Conservation (phyloP, 2,888 invertebrate species). For the Notodromas monacha region DNA sequence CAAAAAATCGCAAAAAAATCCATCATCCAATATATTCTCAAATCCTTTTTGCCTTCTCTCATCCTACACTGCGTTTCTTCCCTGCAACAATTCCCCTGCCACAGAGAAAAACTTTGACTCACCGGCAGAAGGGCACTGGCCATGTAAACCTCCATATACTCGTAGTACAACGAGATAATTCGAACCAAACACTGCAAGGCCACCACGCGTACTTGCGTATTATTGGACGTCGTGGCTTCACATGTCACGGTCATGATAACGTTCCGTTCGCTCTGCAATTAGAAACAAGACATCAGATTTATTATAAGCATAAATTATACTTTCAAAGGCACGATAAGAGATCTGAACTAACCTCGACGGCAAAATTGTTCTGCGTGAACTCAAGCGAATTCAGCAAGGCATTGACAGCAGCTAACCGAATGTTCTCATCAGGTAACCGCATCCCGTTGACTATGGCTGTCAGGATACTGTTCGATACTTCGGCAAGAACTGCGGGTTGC, state of each 20-base stretch:
- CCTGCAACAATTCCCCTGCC: too few species aligned
- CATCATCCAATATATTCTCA: too few species aligned
- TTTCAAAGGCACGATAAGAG: too few species aligned
- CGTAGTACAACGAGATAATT: constrained; percentile 90
- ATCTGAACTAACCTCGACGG: constrained; percentile 34
- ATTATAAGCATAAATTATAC: too few species aligned
- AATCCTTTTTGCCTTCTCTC: too few species aligned
- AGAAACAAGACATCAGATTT: too few species aligned
- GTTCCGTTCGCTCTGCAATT: constrained; percentile 60
- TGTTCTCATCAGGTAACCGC: constrained; percentile 76
- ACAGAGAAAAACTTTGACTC: too few species aligned
- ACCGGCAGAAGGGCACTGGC: constrained; percentile 75
- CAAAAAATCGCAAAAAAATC: too few species aligned
- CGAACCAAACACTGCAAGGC: constrained; percentile 91
- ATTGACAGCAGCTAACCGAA: constrained; percentile 76
- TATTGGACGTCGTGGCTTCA: constrained; percentile 76
- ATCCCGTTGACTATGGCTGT: constrained; percentile 98
- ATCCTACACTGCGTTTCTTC: too few species aligned
- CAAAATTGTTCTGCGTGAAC: constrained; percentile 93
- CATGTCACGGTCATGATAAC: constrained; percentile 99
- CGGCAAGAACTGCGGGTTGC: constrained; percentile 17
- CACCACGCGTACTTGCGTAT: constrained; percentile 71
- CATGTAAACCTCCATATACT: constrained; percentile 98
- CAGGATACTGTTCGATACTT: constrained; percentile 76
- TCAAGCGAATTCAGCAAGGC: constrained; percentile 87